Evolutionary conservation across 2,888 invertebrate species (phyloP).

Genomic region (Zhuqinia jingwanae): DNA sequence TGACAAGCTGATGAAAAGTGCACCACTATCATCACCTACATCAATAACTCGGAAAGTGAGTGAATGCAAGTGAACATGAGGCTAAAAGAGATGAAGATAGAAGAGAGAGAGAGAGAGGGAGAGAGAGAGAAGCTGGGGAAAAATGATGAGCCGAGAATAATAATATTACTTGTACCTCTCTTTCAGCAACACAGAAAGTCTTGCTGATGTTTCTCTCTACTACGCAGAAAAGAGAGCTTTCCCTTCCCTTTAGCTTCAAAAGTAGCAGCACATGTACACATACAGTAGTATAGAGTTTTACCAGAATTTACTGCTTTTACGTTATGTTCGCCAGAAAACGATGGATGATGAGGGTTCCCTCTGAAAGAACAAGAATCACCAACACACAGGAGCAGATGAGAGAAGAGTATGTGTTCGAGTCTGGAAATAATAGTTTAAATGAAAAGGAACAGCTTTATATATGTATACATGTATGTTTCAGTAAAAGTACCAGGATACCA

Average conservation of each 20-base stretch:
- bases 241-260: slow-evolving; percentile 1
- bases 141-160: neutral
- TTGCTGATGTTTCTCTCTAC: neutral
- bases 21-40: slow-evolving; percentile 43
- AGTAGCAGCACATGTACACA: slow-evolving; percentile 45
- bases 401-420: too few relatives aligned
- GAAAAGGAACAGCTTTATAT: too few relatives aligned
- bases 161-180: neutral
- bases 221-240: slow-evolving; percentile 35
- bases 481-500: neutral
- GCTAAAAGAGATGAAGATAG: neutral
- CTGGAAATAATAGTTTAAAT: too few relatives aligned
- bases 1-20: slow-evolving; percentile 65
- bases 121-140: neutral
- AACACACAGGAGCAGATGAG: neutral
- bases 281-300: neutral
- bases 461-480: too few relatives aligned
- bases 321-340: slow-evolving; percentile 18
- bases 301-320: neutral
- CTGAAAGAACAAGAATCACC: slow-evolving; percentile 38
- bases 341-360: slow-evolving; percentile 54
- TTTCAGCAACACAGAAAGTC: neutral
- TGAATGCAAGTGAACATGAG: slow-evolving; percentile 11
- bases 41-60: slow-evolving; percentile 45
- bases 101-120: neutral